A percentile compares a stretch with the other conserved stretches of the same genome.
Evolutionary conservation across 2,797 vertebrate species (phyloP).

Genomic region (Hirundo rustica): DNA sequence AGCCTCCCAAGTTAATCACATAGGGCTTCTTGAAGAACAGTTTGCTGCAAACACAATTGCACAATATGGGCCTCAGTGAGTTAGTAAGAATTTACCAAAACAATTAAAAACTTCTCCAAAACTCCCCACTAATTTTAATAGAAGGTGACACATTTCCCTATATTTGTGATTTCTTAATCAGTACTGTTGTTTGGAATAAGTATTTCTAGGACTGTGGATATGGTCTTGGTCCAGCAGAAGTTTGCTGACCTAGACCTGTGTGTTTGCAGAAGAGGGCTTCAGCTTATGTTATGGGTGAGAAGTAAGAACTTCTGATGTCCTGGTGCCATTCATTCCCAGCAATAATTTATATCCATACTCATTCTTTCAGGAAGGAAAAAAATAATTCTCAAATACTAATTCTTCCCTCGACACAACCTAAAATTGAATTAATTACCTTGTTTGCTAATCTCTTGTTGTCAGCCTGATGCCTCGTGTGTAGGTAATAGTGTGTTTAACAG

Average conservation of each 20-base stretch:
- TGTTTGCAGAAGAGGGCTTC: not conserved
- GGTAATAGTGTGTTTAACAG: not conserved
- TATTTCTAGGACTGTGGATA: not conserved
- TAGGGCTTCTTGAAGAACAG: not conserved
- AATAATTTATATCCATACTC: not conserved
- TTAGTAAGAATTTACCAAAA: not conserved
- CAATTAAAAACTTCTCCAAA: not conserved
- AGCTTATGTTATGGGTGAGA: not conserved
- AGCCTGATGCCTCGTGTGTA: not conserved
- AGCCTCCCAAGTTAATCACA: slow-evolving; percentile 40
- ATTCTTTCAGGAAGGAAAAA: not conserved
- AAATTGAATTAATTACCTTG: not conserved
- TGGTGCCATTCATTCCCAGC: not conserved
- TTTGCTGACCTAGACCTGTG: not conserved
- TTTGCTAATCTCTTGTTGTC: not conserved
- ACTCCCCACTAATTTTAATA: not conserved
- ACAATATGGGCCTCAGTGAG: not conserved
- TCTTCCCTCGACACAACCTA: not conserved
- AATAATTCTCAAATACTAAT: not conserved
- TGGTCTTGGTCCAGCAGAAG: not conserved
- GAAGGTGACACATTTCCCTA: not conserved
- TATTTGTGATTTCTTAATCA: not conserved
- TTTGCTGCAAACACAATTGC: not conserved
- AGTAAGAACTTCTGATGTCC: not conserved
- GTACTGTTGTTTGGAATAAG: not conserved